These are phyloP conservation scores for Gallirallus australis DNA, from an alignment of 2,797 vertebrate species.

Conservation along the genomic window DNA sequence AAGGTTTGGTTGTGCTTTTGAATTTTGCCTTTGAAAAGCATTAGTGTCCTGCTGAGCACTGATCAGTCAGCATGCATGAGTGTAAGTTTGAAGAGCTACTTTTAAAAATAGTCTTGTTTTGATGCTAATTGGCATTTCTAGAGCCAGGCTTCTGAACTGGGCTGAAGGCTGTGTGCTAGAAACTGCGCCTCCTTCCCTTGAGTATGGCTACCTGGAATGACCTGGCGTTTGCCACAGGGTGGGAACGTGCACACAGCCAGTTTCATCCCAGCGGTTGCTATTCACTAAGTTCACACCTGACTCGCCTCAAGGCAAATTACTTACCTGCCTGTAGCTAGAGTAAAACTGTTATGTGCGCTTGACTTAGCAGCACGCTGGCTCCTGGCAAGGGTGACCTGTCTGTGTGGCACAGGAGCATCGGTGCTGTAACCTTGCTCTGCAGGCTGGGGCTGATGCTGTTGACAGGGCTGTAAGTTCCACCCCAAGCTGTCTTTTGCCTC, in stretches of 20 bases:
- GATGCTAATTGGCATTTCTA: not conserved
- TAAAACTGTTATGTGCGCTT: not conserved
- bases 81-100: not conserved
- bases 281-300: fast-evolving
- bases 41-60: not conserved
- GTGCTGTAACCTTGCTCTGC: not conserved
- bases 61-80: not conserved
- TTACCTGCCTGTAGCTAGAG: not conserved
- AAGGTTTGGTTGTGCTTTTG: not conserved
- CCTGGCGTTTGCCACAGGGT: fast-evolving
- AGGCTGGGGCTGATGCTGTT: not conserved
- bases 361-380: fast-evolving
- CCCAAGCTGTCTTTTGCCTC: not conserved
- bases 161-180: not conserved
- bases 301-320: not conserved
- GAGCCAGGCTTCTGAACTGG: not conserved
- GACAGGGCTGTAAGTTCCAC: not conserved
- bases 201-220: not conserved
- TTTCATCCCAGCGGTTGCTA: not conserved
- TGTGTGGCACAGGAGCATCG: too few relatives aligned
- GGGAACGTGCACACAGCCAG: not conserved
- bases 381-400: not conserved
- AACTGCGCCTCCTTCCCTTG: not conserved
- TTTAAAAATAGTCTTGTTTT: not conserved
- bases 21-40: not conserved